Evolutionary conservation across 2,113 vertebrate species (phyloP).

Genomic region (Bos taurus): ARS-UCD2.0 NC_037328.1:133953501-133954000

Average conservation of each 20-base stretch:
- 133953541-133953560: not conserved
- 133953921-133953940: slow-evolving; percentile 13
- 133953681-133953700: not conserved
- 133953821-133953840: slow-evolving; percentile 54
- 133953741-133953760: not conserved
- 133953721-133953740: slow-evolving; percentile 17
- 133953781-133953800: not conserved
- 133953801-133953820: slow-evolving; percentile 36
- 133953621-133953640: not conserved
- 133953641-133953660: slow-evolving; percentile 37
- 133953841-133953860: slow-evolving; percentile 51
- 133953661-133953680: not conserved
- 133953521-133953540: not conserved
- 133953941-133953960: slow-evolving; percentile 45
- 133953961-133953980: slow-evolving; percentile 6
- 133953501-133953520: not conserved
- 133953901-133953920: slow-evolving; percentile 40
- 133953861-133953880: slow-evolving; percentile 58
- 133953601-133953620: not conserved
- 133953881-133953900: slow-evolving; percentile 49
- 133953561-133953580: not conserved
- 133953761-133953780: not conserved
- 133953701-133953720: not conserved
- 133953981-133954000: not conserved
- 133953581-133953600: not conserved